These are phyloP conservation scores for Eonycteris spelaea DNA, from an alignment of 2,113 vertebrate species.

Conservation along the genomic window DNA sequence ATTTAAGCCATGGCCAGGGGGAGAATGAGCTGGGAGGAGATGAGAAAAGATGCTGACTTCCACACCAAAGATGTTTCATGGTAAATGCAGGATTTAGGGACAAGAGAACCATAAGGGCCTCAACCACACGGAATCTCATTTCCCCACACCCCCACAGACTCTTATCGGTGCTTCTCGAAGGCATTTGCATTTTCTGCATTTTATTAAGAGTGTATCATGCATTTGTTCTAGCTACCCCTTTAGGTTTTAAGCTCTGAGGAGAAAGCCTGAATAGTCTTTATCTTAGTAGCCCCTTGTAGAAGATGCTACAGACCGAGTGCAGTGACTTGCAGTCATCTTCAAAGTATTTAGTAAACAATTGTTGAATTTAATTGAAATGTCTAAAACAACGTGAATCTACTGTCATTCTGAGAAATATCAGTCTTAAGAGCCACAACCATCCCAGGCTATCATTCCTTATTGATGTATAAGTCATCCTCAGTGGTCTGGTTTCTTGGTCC, in stretches of 20 bases:
- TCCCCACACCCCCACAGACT: neutral
- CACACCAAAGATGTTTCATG: accelerated
- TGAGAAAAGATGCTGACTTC: neutral
- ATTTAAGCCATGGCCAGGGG: too few relatives aligned
- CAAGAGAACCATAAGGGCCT: neutral
- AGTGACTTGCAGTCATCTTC: neutral
- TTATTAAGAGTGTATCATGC: neutral
- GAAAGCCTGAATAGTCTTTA: neutral
- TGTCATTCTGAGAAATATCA: neutral
- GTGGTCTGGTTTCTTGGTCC: neutral
- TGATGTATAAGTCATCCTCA: neutral
- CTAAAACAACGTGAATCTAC: neutral
- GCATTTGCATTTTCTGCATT: neutral
- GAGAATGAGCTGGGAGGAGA: neutral
- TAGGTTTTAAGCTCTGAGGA: neutral
- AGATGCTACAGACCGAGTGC: neutral
- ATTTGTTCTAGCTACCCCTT: neutral
- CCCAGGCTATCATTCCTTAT: neutral
- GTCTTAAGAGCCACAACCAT: neutral
- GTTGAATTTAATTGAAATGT: neutral
- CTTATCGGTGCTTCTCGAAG: neutral
- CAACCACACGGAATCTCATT: neutral
- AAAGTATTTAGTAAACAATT: neutral
- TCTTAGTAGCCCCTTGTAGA: neutral
- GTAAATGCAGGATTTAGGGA: neutral